These are phyloP conservation scores for Hephaestus fuliginosus DNA, from an alignment of 2,797 vertebrate species.

Conservation along the genomic window DNA sequence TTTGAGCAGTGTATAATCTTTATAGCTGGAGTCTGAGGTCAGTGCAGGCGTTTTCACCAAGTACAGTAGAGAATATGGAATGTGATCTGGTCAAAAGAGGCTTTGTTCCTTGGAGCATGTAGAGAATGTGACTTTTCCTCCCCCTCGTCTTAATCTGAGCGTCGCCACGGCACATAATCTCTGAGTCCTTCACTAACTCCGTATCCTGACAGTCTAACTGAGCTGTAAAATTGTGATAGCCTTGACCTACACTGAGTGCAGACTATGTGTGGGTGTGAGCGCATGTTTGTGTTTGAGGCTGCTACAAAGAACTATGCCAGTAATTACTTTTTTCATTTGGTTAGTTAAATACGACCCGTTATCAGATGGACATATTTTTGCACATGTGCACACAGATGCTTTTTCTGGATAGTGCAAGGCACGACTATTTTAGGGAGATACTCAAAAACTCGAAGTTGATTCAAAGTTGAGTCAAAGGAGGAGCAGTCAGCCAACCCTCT, in stretches of 20 bases:
- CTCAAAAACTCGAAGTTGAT: neutral
- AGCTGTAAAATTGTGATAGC: constrained; percentile 41
- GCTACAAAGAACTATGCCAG: neutral
- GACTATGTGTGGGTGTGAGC: constrained; percentile 14
- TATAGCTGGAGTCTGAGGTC: constrained; percentile 30
- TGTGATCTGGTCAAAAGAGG: constrained; percentile 68
- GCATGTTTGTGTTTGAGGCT: constrained; percentile 9
- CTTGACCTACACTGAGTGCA: constrained; percentile 41
- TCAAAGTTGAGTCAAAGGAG: neutral
- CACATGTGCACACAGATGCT: neutral
- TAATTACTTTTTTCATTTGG: neutral
- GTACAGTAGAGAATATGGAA: constrained; percentile 63
- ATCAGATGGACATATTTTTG: neutral
- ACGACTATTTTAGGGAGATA: neutral
- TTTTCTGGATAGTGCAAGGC: neutral
- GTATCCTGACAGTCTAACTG: constrained; percentile 25
- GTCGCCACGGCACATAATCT: constrained; percentile 59
- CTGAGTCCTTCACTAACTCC: constrained; percentile 27
- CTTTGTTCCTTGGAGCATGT: constrained; percentile 73
- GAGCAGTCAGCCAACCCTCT: neutral
- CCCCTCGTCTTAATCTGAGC: constrained; percentile 66
- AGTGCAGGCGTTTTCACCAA: constrained; percentile 26
- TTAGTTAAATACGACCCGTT: neutral
- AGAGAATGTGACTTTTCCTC: constrained; percentile 71
- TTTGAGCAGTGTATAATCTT: too few species aligned